A percentile compares a stretch with the other conserved stretches of the same genome.
phyloP scores from a whole-genome alignment of 2,797 vertebrate species.

The Podarcis lilfordi region DNA sequence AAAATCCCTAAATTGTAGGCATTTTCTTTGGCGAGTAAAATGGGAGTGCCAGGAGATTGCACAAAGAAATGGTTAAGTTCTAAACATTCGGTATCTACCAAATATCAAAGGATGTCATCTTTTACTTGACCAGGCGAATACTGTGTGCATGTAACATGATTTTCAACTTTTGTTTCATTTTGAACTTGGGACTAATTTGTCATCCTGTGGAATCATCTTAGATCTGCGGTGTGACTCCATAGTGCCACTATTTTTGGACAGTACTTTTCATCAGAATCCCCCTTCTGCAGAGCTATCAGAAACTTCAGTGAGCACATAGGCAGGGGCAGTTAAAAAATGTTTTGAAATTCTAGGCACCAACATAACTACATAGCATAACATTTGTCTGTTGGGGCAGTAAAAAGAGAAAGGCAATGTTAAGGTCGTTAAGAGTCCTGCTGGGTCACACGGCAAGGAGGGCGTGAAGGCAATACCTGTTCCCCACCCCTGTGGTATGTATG shows the following conservation, averaged over 20 bases:
- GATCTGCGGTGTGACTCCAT: not conserved
- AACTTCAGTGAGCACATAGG: not conserved
- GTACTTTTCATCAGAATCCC: not conserved
- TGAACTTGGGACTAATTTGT: not conserved
- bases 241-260: not conserved
- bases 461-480: not conserved
- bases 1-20: not conserved
- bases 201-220: not conserved
- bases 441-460: not conserved
- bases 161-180: not conserved
- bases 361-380: too few relatives aligned
- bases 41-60: not conserved
- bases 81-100: not conserved
- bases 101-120: not conserved
- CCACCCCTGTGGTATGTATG: not conserved
- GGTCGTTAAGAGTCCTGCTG: not conserved
- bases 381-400: not conserved
- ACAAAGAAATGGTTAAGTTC: not conserved
- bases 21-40: not conserved
- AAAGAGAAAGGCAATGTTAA: not conserved
- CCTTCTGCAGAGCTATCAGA: not conserved
- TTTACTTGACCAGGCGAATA: not conserved
- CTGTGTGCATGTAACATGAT: not conserved
- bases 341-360: not conserved
- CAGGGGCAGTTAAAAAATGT: not conserved